Base-by-base conservation (phyloP, 2,113 vertebrate species). In the Microcebus murinus region DNA sequence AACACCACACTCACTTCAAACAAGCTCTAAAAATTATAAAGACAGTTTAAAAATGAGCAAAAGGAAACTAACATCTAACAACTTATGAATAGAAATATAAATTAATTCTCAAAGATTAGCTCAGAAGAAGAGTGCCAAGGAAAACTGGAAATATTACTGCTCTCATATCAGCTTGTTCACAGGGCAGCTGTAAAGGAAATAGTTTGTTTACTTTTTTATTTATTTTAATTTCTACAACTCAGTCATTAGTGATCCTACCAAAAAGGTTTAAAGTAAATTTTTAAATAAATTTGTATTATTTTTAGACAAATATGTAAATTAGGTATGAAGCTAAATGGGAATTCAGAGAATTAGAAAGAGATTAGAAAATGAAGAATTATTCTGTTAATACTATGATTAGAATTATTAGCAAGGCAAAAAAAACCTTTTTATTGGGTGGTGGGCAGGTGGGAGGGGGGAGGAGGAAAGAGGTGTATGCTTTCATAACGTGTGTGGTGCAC, bases 1-100 rank as follows among this genome's bases (percentile, higher is more conserved):
- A 99, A 99, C 96, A 99, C 99, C 97, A 99, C 98, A 0, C 99
- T 99, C 71, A 99, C 99, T 99, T 99, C 99, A 97, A 99, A 99
- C 61, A 98, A 94, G 97, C 99, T 99, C 99, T 99, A 97, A 94
- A 98, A 96, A 98, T 97, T 91, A 71, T 91, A 98, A 97, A 98
- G 81, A 97, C 67, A 96, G 84, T 97, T 98, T 97, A 81, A 87
- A 98, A 97, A 97, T 98, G 90, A 97, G 95, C 96, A 98, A 97
- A 97, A 96, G 90, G 97, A 98, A 98, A 97, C 74, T 82, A 96
- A 93, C 88, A 95, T 74, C 80, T 94, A 80, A 81, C 63, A 95
- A 87, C 61, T 95, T 97, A 88, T 98, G 95, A 98, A 97, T 97
- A 81, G 97, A 97, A 98, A 82, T 12, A 94, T 70, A 96, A 87